Evolutionary conservation across 2,888 invertebrate species (phyloP).

Genomic region (Apodemia mormo): DNA sequence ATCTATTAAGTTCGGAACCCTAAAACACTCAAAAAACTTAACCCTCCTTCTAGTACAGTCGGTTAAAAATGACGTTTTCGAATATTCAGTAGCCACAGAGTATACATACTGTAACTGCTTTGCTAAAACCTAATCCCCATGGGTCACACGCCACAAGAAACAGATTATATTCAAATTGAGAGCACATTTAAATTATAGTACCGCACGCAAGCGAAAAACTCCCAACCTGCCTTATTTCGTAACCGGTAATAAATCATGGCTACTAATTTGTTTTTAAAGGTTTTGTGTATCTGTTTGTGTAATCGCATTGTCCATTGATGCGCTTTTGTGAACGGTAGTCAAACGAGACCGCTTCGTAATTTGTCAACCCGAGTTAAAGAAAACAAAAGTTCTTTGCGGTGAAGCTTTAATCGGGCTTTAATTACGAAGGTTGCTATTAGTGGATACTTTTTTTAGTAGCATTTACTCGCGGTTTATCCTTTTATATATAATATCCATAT

Average conservation of each 20-base stretch:
- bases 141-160: slow-evolving; percentile 45
- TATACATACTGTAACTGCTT: background rate
- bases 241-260: slow-evolving; percentile 77
- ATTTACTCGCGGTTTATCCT: background rate
- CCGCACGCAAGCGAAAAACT: slow-evolving; percentile 75
- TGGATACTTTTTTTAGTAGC: background rate
- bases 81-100: slow-evolving; percentile 10
- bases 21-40: too few relatives aligned
- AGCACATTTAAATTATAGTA: slow-evolving; percentile 77
- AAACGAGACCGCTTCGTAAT: slow-evolving; percentile 65
- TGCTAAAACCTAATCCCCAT: slow-evolving; percentile 24
- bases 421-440: slow-evolving; percentile 2
- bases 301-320: slow-evolving; percentile 65
- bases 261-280: slow-evolving; percentile 81
- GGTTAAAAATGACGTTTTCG: too few relatives aligned
- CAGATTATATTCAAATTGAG: slow-evolving; percentile 80
- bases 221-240: slow-evolving; percentile 50
- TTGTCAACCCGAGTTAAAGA: slow-evolving; percentile 61
- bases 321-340: slow-evolving; percentile 20
- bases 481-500: background rate
- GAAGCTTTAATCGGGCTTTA: slow-evolving; percentile 59
- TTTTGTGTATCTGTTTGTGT: slow-evolving; percentile 72
- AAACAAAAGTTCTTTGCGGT: slow-evolving; percentile 67
- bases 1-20: too few relatives aligned
- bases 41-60: too few relatives aligned